Base-by-base conservation (phyloP, 92 coral and sea anemone species). In the Pocillopora grandis region DNA sequence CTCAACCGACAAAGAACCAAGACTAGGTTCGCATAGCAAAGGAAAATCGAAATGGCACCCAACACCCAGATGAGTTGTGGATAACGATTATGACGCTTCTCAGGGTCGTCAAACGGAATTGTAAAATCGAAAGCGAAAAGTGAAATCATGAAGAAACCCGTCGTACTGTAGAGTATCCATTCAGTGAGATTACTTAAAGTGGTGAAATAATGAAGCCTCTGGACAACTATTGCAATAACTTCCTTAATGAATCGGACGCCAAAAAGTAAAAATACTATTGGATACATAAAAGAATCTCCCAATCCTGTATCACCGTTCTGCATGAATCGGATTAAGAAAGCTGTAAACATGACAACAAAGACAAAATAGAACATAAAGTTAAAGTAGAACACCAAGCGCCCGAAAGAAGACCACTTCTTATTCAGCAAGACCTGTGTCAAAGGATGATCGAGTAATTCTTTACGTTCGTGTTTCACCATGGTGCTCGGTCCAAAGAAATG, bases 391-490 rank as follows among this genome's bases (percentile, higher is more conserved):
- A 88, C 58, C 17, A 17, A 76, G 3, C 92, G 76, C 33, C 96
- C 96, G 16, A 90, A 86, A 9, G 86, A 31, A 5, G 66, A 21
- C 98, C 98, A 94, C 66, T 94, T 94, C 21, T 76, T 77, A 35
- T 93, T 84, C 68, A 93, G 62, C 72, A 94, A 83, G 14, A 73
- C 79, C 70, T 80, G 70, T 2, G 95, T 93, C 18, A 94, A 91
- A 10, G 96, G 94, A 72, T 94, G 98, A 3, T 80, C 77, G 5
- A 94, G 89, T 0, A 94, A 84, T 9, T 79, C 81, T 27, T 74
- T 79, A 12, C 89, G 92, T n/a, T 71, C 55, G 83, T 89, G 49
- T 60, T 90, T 80, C 71, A 88, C 88, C 94, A 93, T 93, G 76
- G 87, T 64, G 36, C 72, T 14, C 13, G 94, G 90, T 1, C 90